These are phyloP conservation scores for Grammomys dolichurus DNA, from an alignment of 2,113 vertebrate species.

Conservation along the genomic window DNA sequence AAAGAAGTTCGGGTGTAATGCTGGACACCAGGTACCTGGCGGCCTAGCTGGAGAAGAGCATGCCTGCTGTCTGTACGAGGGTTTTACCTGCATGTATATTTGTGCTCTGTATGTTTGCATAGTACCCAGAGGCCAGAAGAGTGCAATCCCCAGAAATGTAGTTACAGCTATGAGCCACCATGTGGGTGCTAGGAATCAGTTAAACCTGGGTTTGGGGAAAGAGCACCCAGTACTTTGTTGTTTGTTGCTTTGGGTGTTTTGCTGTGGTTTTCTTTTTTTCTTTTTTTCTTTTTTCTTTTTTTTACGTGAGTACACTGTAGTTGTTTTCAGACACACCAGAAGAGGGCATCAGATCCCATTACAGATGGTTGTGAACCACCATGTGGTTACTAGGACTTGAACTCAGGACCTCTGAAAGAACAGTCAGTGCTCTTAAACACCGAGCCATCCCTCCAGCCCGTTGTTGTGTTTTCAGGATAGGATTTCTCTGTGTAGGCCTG, in stretches of 20 bases:
- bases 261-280: not conserved
- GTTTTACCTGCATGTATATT: not conserved
- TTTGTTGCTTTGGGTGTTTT: not conserved
- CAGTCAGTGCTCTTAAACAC: too few relatives aligned
- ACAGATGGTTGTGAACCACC: too few relatives aligned
- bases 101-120: too few relatives aligned
- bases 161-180: not conserved
- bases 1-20: not conserved
- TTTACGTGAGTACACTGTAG: too few relatives aligned
- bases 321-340: too few relatives aligned
- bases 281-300: too few relatives aligned
- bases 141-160: not conserved
- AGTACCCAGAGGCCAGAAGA: not conserved
- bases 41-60: not conserved
- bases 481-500: not conserved
- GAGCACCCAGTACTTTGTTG: not conserved
- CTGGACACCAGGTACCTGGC: not conserved
- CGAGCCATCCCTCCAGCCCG: too few relatives aligned
- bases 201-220: not conserved
- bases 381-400: too few relatives aligned
- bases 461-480: not conserved
- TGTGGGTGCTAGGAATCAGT: not conserved
- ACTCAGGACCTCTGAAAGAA: too few relatives aligned
- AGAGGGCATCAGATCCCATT: too few relatives aligned
- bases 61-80: not conserved